A percentile compares a stretch with the other conserved stretches of the same genome.
These are phyloP conservation scores for Monopis laevigella DNA, from an alignment of 2,888 invertebrate genomes.

Conservation along the genomic window DNA sequence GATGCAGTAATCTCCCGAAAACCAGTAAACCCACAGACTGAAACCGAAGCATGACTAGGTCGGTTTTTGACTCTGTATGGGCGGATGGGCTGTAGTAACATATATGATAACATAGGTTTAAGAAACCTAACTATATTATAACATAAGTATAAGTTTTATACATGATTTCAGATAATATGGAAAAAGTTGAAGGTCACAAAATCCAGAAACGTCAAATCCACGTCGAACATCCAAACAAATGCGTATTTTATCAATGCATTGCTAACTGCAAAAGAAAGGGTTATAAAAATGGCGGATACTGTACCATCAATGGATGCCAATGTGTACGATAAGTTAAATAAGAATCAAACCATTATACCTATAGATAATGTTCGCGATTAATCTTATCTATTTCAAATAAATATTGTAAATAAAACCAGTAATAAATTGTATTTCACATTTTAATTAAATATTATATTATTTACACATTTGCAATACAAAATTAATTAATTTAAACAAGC, in stretches of 20 bases:
- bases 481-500: neutral
- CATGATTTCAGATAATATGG: too few species aligned
- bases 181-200: neutral
- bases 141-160: too few species aligned
- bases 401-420: neutral
- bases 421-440: neutral
- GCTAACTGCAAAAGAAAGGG: conserved; percentile 32
- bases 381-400: neutral
- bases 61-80: too few species aligned
- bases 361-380: neutral
- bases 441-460: neutral
- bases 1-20: too few species aligned
- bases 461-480: neutral
- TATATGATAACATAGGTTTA: too few species aligned
- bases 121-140: too few species aligned
- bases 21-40: too few species aligned
- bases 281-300: conserved; percentile 33
- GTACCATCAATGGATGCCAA: conserved; percentile 42
- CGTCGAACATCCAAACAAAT: conserved; percentile 32
- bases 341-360: neutral
- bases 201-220: conserved; percentile 18
- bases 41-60: too few species aligned
- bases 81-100: too few species aligned
- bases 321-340: conserved; percentile 27
- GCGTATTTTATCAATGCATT: conserved; percentile 43